A percentile compares a stretch with the other conserved stretches of the same genome.
Evolutionary conservation across 1,140 invertebrate species (phyloP).

Genomic region (Zaprionus taronus): DNA sequence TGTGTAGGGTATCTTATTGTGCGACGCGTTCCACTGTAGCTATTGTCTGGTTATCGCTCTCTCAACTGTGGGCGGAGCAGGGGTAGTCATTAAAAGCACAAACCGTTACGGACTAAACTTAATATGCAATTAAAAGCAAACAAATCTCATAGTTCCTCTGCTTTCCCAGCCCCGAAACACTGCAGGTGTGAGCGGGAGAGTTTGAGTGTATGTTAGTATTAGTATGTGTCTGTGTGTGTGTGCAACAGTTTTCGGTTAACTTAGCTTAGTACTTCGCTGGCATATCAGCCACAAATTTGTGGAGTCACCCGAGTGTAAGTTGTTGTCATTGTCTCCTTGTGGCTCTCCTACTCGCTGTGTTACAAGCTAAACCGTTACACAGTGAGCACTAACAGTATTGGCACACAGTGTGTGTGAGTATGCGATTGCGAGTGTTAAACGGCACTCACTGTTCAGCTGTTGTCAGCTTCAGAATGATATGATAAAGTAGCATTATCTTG

Average conservation of each 20-base stretch:
- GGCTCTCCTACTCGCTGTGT: background rate
- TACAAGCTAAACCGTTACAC: constrained; percentile 45
- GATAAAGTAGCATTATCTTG: background rate
- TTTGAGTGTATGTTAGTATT: background rate
- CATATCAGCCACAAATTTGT: constrained; percentile 48
- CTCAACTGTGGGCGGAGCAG: constrained; percentile 6
- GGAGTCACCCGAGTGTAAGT: constrained; percentile 54
- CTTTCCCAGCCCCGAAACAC: constrained; percentile 31
- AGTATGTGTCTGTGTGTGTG: background rate
- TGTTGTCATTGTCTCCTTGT: constrained; percentile 14
- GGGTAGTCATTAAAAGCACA: constrained; percentile 62
- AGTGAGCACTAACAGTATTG: constrained; percentile 64
- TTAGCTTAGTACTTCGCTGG: constrained; percentile 13
- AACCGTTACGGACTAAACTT: constrained; percentile 71
- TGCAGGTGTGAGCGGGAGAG: constrained; percentile 12
- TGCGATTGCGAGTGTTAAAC: constrained; percentile 47
- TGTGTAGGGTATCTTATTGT: no score
- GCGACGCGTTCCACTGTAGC: no score
- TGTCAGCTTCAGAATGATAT: constrained; percentile 5
- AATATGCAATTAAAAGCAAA: constrained; percentile 71
- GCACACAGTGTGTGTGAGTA: constrained; percentile 9
- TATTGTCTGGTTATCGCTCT: background rate
- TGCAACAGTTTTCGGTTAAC: constrained; percentile 51
- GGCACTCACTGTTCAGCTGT: constrained; percentile 13
- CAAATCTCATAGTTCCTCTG: constrained; percentile 48